A percentile compares a stretch with the other conserved stretches of the same genome.
These are phyloP conservation scores for Scolopax mira DNA, from an alignment of 2,113 vertebrate genomes.

Conservation along the genomic window DNA sequence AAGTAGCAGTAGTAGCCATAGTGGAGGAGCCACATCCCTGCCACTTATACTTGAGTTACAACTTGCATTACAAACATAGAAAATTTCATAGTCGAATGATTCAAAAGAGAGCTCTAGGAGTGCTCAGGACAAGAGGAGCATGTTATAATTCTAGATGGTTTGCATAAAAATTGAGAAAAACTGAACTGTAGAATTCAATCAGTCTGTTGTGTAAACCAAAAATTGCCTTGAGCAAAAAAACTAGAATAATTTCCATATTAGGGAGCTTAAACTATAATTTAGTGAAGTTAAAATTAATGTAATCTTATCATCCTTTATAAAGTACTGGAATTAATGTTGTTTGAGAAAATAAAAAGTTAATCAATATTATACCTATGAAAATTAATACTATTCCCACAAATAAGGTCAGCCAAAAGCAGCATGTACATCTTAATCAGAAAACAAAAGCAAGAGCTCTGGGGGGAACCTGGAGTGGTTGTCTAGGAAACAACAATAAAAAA, in stretches of 20 bases:
- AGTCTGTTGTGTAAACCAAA: constrained; percentile 27
- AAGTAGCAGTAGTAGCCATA: not conserved
- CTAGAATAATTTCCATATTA: not conserved
- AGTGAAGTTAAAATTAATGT: constrained; percentile 38
- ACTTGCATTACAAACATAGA: not conserved
- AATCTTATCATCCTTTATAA: constrained; percentile 33
- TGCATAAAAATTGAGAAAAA: constrained; percentile 1
- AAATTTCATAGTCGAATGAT: not conserved
- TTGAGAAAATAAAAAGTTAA: constrained; percentile 46
- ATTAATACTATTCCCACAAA: constrained; percentile 15
- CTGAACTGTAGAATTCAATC: not conserved
- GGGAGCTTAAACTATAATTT: constrained; percentile 6
- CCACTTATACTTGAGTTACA: not conserved
- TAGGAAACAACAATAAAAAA: constrained; percentile 34
- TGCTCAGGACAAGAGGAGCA: not conserved
- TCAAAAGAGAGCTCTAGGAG: not conserved
- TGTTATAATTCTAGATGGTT: not conserved
- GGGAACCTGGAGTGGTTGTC: constrained; percentile 47
- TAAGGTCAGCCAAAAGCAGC: constrained; percentile 30
- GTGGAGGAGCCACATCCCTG: not conserved
- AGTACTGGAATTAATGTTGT: constrained; percentile 28
- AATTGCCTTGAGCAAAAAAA: not conserved
- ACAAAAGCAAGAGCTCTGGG: constrained; percentile 29
- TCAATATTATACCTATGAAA: constrained; percentile 5
- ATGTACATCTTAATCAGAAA: constrained; percentile 22